phyloP scores from a whole-genome alignment of 1,140 invertebrate species.

The Drosophila miranda region DNA sequence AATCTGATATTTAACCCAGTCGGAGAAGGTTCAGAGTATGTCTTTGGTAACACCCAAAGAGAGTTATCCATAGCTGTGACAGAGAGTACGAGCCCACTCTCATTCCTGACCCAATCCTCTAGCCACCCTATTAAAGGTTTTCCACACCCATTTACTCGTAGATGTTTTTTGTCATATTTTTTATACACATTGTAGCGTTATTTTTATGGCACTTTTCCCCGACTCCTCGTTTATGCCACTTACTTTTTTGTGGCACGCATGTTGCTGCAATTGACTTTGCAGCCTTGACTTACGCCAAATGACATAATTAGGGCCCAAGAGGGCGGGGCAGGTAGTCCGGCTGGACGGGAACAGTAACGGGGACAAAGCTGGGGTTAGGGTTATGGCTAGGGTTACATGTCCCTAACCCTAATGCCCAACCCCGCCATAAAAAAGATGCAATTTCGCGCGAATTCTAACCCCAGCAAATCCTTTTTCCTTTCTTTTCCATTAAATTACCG shows the following conservation, averaged over 20 bases:
- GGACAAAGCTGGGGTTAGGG: conserved; percentile 15
- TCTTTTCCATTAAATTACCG: conserved; percentile 43
- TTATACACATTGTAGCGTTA: background rate
- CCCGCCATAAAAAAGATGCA: conserved; percentile 66
- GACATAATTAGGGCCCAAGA: conserved; percentile 64
- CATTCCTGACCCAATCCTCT: no score
- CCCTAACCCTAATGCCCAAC: conserved; percentile 29
- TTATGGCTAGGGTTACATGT: conserved; percentile 52
- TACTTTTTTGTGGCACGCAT: conserved; percentile 15
- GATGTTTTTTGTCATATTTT: conserved; percentile 17
- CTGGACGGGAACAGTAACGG: background rate
- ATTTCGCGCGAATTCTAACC: conserved; percentile 69
- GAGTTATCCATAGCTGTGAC: no score
- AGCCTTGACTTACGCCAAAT: conserved; percentile 74
- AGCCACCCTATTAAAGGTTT: background rate
- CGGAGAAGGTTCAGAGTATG: no score
- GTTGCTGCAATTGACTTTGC: conserved; percentile 72
- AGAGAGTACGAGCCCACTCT: no score
- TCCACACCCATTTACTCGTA: conserved; percentile 14
- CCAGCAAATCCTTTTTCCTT: conserved; percentile 68
- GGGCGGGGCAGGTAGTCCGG: conserved; percentile 48
- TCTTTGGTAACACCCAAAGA: no score
- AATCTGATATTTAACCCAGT: no score
- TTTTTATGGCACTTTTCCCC: conserved; percentile 42
- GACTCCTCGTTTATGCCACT: no score